Conservation (phyloP, 2,113 vertebrate genomes). For the Hirundichthys speculiger region DNA sequence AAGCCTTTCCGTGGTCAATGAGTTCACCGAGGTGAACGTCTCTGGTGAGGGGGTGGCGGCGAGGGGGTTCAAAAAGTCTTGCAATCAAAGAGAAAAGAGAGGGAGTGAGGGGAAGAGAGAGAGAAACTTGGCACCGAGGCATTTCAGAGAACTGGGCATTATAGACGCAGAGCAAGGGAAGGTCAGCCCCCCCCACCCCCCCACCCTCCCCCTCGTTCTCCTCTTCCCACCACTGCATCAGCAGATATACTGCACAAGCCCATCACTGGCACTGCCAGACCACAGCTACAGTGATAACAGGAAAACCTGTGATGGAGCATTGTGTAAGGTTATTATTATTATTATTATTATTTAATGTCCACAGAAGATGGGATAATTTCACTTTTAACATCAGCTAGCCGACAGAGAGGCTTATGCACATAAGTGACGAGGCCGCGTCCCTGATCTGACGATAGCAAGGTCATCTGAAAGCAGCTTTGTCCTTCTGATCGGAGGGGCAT, state of each 20-base stretch:
- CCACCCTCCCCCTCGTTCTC: background rate
- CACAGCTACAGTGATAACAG: constrained; percentile 50
- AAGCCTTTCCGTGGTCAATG: constrained; percentile 74
- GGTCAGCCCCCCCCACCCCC: constrained; percentile 61
- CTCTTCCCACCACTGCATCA: constrained; percentile 54
- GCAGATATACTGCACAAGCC: constrained; percentile 53
- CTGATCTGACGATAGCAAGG: constrained; percentile 61
- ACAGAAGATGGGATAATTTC: constrained; percentile 36
- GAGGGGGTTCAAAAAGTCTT: constrained; percentile 53
- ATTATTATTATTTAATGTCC: too few species aligned
- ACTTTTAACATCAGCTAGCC: constrained; percentile 26
- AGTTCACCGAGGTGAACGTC: constrained; percentile 72
- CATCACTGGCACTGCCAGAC: constrained; percentile 53
- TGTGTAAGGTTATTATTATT: background rate
- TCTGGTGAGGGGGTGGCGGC: constrained; percentile 29
- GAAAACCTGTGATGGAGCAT: constrained; percentile 36
- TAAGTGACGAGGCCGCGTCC: constrained; percentile 21
- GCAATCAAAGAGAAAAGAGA: constrained; percentile 62
- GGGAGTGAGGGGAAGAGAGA: constrained; percentile 40
- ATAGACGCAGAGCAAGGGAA: constrained; percentile 64
- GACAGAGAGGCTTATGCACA: constrained; percentile 25
- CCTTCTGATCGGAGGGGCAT: constrained; percentile 44
- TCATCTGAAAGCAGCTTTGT: constrained; percentile 68
- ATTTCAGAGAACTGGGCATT: constrained; percentile 56
- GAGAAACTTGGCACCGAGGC: constrained; percentile 66